These are phyloP conservation scores for Tinamus guttatus DNA, from an alignment of 2,113 vertebrate genomes.

Conservation along the genomic window DNA sequence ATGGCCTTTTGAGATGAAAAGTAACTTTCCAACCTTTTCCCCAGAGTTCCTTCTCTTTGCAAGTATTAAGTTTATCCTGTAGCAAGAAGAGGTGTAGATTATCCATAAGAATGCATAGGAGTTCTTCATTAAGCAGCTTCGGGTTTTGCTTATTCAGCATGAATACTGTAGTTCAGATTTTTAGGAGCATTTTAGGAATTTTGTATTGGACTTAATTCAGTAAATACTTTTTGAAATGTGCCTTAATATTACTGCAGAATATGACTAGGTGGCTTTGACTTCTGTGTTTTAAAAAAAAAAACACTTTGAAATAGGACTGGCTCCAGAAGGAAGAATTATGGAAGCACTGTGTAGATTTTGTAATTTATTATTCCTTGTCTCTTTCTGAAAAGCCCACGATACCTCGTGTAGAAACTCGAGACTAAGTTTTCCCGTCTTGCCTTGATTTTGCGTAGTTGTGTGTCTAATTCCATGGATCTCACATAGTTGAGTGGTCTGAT, in stretches of 20 bases:
- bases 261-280: background rate
- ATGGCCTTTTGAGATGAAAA: background rate
- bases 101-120: background rate
- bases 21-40: background rate
- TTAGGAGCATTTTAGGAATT: background rate
- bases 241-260: background rate
- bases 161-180: background rate
- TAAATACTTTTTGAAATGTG: background rate
- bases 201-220: background rate
- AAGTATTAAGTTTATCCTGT: background rate
- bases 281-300: background rate
- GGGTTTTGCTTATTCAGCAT: background rate
- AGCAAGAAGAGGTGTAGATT: background rate
- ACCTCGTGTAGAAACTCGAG: background rate
- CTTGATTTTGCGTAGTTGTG: background rate
- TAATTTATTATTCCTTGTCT: background rate
- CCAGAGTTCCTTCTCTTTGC: background rate
- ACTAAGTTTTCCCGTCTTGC: background rate
- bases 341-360: background rate
- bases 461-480: background rate
- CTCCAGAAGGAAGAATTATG: background rate
- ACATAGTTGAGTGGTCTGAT: background rate
- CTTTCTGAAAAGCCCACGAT: background rate
- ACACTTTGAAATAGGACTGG: background rate
- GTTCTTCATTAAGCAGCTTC: background rate